Conservation (phyloP, 1,140 invertebrate genomes). For the Sitobion miscanthi region DNA sequence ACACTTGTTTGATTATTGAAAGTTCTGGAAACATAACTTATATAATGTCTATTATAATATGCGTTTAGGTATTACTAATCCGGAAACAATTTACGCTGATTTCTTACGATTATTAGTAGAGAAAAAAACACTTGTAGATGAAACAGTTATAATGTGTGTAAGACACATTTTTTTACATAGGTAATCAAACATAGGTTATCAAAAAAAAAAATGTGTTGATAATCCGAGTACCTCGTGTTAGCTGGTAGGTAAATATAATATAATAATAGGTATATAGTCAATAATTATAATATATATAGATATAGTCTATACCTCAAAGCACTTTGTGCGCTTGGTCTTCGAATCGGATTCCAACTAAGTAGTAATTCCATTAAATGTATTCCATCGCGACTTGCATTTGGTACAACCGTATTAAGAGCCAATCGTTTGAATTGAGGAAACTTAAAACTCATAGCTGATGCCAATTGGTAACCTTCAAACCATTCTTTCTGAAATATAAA, state of each 20-base stretch:
- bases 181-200: too few relatives aligned
- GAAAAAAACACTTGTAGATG: too few relatives aligned
- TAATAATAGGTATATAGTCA: background rate
- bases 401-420: slow-evolving; percentile 80
- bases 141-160: too few relatives aligned
- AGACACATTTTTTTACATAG: too few relatives aligned
- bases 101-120: too few relatives aligned
- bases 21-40: too few relatives aligned
- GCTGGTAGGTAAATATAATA: background rate
- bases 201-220: too few relatives aligned
- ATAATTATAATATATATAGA: background rate
- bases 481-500: slow-evolving; percentile 77
- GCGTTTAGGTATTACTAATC: too few relatives aligned
- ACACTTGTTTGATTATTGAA: too few relatives aligned
- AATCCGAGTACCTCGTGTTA: too few relatives aligned
- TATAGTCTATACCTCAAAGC: slow-evolving; percentile 72
- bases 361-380: slow-evolving; percentile 86
- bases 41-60: too few relatives aligned
- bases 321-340: slow-evolving; percentile 88
- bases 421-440: slow-evolving; percentile 88
- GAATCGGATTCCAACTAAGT: slow-evolving; percentile 90
- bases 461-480: slow-evolving; percentile 93
- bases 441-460: slow-evolving; percentile 93
- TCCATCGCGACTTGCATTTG: slow-evolving; percentile 82
- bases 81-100: too few relatives aligned